Conservation (phyloP, 2,888 invertebrate genomes). For the Athrips mouffetella region DNA sequence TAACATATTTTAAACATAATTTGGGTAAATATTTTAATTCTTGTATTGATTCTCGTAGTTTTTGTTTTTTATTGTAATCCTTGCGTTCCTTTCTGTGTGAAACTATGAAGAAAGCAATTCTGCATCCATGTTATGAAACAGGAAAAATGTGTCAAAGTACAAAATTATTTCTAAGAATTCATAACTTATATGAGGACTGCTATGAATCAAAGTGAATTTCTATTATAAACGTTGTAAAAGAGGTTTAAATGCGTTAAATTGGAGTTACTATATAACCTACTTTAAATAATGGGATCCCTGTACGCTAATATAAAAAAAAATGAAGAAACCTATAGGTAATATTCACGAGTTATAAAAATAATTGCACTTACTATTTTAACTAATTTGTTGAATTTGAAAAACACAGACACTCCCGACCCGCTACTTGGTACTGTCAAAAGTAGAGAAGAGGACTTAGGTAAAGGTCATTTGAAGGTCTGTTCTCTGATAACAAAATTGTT, state of each 20-base stretch:
- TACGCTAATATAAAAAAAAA: neutral
- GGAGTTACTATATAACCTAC: neutral
- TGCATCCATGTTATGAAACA: conserved; percentile 13
- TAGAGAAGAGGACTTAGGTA: conserved; percentile 57
- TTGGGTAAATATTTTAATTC: too few species aligned
- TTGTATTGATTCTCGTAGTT: neutral
- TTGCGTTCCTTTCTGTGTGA: too few species aligned
- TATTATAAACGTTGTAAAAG: too few species aligned
- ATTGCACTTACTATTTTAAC: conserved; percentile 39
- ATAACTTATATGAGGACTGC: too few species aligned
- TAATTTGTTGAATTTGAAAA: conserved; percentile 34
- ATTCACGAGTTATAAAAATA: neutral
- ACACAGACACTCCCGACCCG: conserved; percentile 64
- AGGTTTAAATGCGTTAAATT: too few species aligned
- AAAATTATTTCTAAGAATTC: neutral
- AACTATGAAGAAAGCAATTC: neutral
- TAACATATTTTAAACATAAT: too few species aligned
- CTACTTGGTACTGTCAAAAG: conserved; percentile 62
- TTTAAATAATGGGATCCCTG: neutral
- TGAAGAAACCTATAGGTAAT: neutral
- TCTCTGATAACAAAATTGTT: conserved; percentile 45
- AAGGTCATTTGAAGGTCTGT: conserved; percentile 76
- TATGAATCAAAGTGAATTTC: too few species aligned
- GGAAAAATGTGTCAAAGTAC: neutral
- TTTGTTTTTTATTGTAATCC: neutral